These are phyloP conservation scores for Plecotus auritus DNA, from an alignment of 2,113 vertebrate genomes.

Conservation along the genomic window DNA sequence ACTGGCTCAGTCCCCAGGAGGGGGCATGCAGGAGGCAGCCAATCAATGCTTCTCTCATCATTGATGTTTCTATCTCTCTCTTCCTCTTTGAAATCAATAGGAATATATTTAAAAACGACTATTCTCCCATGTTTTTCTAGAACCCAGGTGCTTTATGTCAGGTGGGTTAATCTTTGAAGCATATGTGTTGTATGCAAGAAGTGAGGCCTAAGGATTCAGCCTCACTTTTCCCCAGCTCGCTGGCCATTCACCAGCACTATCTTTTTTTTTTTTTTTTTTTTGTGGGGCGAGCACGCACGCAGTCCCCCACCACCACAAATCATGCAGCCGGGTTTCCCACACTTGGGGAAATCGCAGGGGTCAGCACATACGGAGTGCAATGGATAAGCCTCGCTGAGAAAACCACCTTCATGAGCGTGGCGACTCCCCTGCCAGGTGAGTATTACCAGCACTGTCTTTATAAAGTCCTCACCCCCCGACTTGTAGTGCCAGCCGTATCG, in stretches of 20 bases:
- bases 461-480: fast-evolving
- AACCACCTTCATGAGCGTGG: neutral
- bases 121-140: neutral
- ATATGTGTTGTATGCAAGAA: fast-evolving
- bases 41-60: no score
- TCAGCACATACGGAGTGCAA: neutral
- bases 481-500: neutral
- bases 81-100: no score
- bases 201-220: neutral
- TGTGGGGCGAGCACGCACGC: no score
- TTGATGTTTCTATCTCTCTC: no score
- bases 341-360: neutral
- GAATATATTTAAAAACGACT: no score
- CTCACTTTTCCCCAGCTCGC: no score
- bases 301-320: neutral
- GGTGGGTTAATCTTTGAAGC: neutral
- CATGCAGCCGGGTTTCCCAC: neutral
- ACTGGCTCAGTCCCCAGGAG: no score
- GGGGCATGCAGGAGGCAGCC: no score
- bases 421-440: neutral
- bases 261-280: fast-evolving
- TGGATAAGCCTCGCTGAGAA: neutral
- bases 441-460: neutral
- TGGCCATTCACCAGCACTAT: fast-evolving
- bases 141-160: neutral